phyloP scores from a whole-genome alignment of 2,797 vertebrate genomes.

The Buceros bicornis region DNA sequence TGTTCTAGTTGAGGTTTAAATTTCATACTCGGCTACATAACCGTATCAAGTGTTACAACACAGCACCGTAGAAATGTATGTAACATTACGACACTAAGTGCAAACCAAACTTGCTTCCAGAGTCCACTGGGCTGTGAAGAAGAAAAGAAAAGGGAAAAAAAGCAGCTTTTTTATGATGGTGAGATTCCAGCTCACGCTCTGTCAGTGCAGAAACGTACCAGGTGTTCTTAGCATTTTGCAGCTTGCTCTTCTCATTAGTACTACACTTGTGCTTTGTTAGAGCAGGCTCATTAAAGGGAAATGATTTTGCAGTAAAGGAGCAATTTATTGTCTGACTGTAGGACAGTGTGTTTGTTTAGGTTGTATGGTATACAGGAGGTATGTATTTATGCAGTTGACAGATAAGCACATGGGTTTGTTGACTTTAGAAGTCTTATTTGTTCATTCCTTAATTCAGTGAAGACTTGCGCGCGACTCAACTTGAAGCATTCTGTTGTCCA shows the following conservation, averaged over 20 bases:
- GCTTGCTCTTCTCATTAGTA: conserved; percentile 29
- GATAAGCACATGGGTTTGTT: background rate
- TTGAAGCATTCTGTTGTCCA: background rate
- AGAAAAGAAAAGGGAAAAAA: background rate
- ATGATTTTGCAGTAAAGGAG: background rate
- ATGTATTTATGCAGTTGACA: background rate
- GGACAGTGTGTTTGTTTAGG: conserved; percentile 11
- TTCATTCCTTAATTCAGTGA: conserved; percentile 23
- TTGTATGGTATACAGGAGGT: background rate
- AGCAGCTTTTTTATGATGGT: background rate
- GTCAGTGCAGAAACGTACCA: background rate
- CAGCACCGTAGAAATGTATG: background rate
- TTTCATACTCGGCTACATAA: background rate
- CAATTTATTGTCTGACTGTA: background rate
- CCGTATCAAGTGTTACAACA: background rate
- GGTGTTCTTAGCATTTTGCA: conserved; percentile 36
- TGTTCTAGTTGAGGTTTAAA: background rate
- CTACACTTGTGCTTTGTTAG: conserved; percentile 22
- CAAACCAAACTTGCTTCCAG: background rate
- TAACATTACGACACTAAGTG: background rate
- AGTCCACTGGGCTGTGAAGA: background rate
- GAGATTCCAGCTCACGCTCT: background rate
- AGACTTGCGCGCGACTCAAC: background rate
- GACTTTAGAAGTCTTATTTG: conserved; percentile 26
- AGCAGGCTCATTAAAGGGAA: too few relatives aligned